Conservation (phyloP, 1,140 invertebrate species). For the Drosophila busckii region DNA sequence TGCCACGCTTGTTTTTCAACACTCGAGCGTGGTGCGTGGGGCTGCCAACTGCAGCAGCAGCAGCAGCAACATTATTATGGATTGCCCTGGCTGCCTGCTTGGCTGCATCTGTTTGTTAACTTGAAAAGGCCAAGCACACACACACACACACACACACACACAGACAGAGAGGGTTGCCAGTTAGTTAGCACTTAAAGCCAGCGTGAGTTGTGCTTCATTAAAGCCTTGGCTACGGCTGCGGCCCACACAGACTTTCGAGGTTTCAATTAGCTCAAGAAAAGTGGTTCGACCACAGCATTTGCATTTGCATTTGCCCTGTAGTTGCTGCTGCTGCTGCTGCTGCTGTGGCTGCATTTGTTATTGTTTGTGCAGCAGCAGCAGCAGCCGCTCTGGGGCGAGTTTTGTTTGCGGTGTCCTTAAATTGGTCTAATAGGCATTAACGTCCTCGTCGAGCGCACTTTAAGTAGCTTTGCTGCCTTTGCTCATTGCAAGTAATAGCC, state of each 20-base stretch:
- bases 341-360: slow-evolving; percentile 25
- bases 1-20: slow-evolving; percentile 57
- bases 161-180: slow-evolving; percentile 3
- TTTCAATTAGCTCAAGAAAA: slow-evolving; percentile 47
- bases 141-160: neutral
- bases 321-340: slow-evolving; percentile 4
- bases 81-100: slow-evolving; percentile 13
- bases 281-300: slow-evolving; percentile 33
- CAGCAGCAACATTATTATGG: slow-evolving; percentile 31
- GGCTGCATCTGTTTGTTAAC: slow-evolving; percentile 28
- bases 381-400: slow-evolving; percentile 13
- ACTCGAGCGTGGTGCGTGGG: slow-evolving; percentile 8
- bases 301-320: slow-evolving; percentile 17
- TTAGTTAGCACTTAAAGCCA: slow-evolving; percentile 7
- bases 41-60: slow-evolving; percentile 18
- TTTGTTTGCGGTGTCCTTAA: slow-evolving; percentile 58
- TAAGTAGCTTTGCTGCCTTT: slow-evolving; percentile 27
- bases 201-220: slow-evolving; percentile 16
- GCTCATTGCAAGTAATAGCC: slow-evolving; percentile 29
- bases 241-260: slow-evolving; percentile 24
- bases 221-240: slow-evolving; percentile 17
- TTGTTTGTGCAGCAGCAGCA: slow-evolving; percentile 15
- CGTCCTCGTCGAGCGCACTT: slow-evolving; percentile 2
- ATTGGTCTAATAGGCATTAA: slow-evolving; percentile 63
- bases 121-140: slow-evolving; percentile 33